Conservation (phyloP, 2,888 invertebrate genomes). For the Notodonta ziczac region DNA sequence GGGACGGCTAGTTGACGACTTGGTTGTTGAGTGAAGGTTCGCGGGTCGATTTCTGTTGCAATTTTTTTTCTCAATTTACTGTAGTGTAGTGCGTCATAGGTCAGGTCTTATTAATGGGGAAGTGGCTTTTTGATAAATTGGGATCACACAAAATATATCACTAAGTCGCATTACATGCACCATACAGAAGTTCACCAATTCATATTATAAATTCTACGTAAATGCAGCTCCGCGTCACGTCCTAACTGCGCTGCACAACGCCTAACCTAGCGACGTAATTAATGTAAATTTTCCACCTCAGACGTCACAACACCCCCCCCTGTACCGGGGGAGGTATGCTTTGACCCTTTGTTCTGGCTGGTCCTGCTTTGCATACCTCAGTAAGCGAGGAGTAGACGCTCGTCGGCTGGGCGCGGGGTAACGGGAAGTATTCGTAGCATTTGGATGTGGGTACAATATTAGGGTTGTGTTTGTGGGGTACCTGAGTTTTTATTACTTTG, state of each 20-base stretch:
- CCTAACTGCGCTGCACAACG: conserved; percentile 14
- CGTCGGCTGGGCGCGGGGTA: background rate
- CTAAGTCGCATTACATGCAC: no score
- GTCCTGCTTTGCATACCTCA: conserved; percentile 24
- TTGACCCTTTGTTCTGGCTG: conserved; percentile 34
- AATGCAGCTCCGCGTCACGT: conserved; percentile 8
- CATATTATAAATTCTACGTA: conserved; percentile 1
- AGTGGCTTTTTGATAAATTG: no score
- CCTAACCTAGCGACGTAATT: conserved; percentile 18
- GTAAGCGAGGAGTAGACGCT: conserved; percentile 3
- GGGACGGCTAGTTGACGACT: no score
- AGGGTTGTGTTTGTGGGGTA: background rate
- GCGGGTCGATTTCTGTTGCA: no score
- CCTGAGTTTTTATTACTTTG: background rate
- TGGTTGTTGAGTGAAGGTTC: no score
- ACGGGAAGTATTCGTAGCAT: background rate
- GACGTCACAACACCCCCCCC: background rate
- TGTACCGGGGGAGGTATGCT: conserved; percentile 31
- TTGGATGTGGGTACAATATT: background rate
- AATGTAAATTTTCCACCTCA: conserved; percentile 23
- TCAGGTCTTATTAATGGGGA: no score
- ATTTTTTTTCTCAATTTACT: no score
- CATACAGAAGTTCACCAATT: background rate
- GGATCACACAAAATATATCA: no score
- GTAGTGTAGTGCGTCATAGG: no score